phyloP scores from a whole-genome alignment of 1,140 invertebrate species.

The Caligus rogercresseyi region DNA sequence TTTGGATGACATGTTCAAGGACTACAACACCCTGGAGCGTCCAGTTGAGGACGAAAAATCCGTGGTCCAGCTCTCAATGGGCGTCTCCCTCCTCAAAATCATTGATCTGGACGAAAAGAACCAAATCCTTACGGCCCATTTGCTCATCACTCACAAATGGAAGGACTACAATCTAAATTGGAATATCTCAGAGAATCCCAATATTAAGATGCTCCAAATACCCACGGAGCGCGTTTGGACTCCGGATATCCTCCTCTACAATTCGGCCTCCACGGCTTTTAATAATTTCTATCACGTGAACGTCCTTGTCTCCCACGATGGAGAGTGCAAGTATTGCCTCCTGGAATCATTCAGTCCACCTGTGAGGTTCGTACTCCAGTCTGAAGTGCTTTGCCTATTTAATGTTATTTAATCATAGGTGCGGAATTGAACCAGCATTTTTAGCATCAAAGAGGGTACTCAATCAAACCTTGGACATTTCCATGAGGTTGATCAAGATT shows the following conservation, averaged over 20 bases:
- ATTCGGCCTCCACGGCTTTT: conserved; percentile 13
- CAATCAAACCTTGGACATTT: too few relatives aligned
- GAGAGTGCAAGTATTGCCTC: neutral
- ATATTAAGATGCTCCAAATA: conserved; percentile 37
- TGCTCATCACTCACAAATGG: conserved; percentile 20
- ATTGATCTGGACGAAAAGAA: conserved; percentile 32
- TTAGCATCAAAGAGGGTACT: too few relatives aligned
- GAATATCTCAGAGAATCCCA: conserved; percentile 22
- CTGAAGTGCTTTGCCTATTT: too few relatives aligned
- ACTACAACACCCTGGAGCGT: conserved; percentile 34
- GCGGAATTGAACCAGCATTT: too few relatives aligned
- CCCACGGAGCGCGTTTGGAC: conserved; percentile 40
- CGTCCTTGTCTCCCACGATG: neutral
- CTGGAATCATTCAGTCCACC: conserved; percentile 8
- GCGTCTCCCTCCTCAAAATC: conserved; percentile 36
- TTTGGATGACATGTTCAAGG: conserved; percentile 28
- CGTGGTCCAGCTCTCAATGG: conserved; percentile 32
- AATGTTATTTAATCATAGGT: too few relatives aligned
- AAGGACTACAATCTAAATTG: conserved; percentile 8
- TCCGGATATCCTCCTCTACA: conserved; percentile 33
- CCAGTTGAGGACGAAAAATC: conserved; percentile 32
- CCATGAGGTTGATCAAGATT: too few relatives aligned
- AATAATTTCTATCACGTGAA: neutral
- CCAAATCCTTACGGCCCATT: conserved; percentile 22
- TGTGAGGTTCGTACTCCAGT: conserved; percentile 1